Conservation (phyloP, 2,797 vertebrate species). For the Anguilla megastoma region DNA sequence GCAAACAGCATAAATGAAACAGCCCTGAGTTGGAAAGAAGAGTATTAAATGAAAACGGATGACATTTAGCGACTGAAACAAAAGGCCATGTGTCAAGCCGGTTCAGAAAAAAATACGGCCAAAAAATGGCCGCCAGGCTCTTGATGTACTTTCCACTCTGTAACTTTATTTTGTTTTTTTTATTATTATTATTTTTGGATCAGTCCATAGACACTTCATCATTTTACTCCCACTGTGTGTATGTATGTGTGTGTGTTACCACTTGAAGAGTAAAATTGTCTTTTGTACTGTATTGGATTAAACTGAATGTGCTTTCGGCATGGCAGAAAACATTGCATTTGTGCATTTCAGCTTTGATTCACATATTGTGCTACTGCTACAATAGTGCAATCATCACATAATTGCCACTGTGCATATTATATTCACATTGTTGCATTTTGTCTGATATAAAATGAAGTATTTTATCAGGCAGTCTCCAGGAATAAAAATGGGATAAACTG, state of each 20-base stretch:
- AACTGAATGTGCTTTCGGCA: not conserved
- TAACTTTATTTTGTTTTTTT: not conserved
- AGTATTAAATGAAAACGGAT: not conserved
- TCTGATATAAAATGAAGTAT: constrained; percentile 27
- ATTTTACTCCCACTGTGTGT: not conserved
- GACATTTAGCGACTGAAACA: not conserved
- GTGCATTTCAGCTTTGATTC: not conserved
- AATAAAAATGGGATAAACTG: not conserved
- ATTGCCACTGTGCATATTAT: not conserved
- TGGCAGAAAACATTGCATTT: not conserved
- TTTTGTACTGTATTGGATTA: not conserved
- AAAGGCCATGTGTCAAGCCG: not conserved
- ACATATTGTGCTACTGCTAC: not conserved
- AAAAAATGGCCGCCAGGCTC: not conserved
- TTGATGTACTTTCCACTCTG: not conserved
- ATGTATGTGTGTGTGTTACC: not conserved
- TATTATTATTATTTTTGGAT: not conserved
- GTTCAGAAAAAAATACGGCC: not conserved
- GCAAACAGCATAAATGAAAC: not conserved
- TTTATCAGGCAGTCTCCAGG: constrained; percentile 15
- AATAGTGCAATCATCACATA: not conserved
- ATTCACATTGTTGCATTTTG: constrained; percentile 17
- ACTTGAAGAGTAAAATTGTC: not conserved
- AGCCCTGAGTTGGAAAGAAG: not conserved
- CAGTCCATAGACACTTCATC: not conserved